Conservation (phyloP, 2,797 vertebrate genomes). For the Cephalopachus bancanus region DNA sequence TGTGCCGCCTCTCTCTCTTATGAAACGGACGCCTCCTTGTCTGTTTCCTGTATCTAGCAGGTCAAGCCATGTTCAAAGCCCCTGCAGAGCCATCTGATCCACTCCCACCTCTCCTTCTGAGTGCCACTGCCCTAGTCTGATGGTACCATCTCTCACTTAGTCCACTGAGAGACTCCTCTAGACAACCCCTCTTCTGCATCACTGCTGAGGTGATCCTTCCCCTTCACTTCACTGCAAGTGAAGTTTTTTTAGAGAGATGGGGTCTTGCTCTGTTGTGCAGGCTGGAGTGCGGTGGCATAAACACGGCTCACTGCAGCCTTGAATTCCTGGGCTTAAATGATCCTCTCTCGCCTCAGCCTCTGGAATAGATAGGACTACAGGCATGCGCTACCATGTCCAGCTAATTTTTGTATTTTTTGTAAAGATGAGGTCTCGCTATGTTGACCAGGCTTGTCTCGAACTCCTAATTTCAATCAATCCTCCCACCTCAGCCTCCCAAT, state of each 20-base stretch:
- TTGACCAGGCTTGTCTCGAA: too few relatives aligned
- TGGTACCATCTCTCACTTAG: background rate
- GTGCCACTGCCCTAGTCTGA: background rate
- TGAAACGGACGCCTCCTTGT: background rate
- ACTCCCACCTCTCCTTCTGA: background rate
- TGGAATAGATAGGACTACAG: too few relatives aligned
- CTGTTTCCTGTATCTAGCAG: background rate
- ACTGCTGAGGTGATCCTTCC: background rate
- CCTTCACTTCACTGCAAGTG: background rate
- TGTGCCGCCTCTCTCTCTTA: background rate
- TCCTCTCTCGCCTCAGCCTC: too few relatives aligned
- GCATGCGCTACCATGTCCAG: too few relatives aligned
- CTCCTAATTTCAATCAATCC: too few relatives aligned
- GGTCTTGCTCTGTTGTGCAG: background rate
- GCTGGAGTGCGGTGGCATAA: too few relatives aligned
- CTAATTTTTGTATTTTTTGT: too few relatives aligned
- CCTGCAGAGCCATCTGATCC: background rate
- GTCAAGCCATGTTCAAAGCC: background rate
- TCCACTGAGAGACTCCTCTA: background rate
- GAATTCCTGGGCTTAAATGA: too few relatives aligned
- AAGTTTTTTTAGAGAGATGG: background rate
- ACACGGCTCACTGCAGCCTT: too few relatives aligned
- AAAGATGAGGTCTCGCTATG: too few relatives aligned
- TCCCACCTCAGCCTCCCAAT: too few relatives aligned
- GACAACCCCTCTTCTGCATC: background rate